These are phyloP conservation scores for Fundulus diaphanus DNA, from an alignment of 2,797 vertebrate species.

Conservation along the genomic window DNA sequence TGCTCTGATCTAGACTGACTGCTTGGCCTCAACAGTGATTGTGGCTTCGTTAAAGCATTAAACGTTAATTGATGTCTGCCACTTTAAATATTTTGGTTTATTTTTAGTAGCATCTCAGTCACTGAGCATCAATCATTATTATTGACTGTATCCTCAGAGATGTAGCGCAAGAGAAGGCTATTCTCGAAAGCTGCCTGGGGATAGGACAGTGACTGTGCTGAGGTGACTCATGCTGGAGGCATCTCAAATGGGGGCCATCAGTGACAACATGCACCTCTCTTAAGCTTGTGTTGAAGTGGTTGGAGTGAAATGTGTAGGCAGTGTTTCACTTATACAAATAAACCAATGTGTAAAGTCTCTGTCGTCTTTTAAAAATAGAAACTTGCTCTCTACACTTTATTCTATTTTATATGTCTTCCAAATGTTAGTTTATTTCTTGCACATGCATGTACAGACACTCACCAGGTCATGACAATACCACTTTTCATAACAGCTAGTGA, in stretches of 20 bases:
- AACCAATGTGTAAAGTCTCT: conserved; percentile 34
- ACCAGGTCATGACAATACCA: neutral
- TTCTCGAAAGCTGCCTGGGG: conserved; percentile 46
- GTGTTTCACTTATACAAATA: conserved; percentile 46
- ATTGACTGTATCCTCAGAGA: conserved; percentile 49
- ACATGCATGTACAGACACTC: neutral
- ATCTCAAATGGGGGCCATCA: conserved; percentile 39
- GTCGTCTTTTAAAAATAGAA: conserved; percentile 39
- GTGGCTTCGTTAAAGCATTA: conserved; percentile 31
- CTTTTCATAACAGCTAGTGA: neutral
- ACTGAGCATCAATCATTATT: conserved; percentile 44
- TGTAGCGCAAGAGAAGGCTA: conserved; percentile 42
- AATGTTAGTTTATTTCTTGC: conserved; percentile 12
- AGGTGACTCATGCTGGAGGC: conserved; percentile 59
- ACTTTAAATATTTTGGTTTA: conserved; percentile 38
- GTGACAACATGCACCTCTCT: conserved; percentile 24
- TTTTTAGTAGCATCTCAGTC: conserved; percentile 26
- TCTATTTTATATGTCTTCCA: conserved; percentile 13
- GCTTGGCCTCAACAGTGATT: conserved; percentile 13
- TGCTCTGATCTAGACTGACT: conserved; percentile 26
- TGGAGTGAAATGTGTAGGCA: conserved; percentile 39
- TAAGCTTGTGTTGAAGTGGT: conserved; percentile 35
- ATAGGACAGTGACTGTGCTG: conserved; percentile 37
- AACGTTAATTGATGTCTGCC: conserved; percentile 33
- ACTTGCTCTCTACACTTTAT: conserved; percentile 12